Percentiles rank a stretch among this genome's conserved stretches.
Evolutionary conservation across 2,797 vertebrate genomes (phyloP).

Genomic region (Acanthornis magna): DNA sequence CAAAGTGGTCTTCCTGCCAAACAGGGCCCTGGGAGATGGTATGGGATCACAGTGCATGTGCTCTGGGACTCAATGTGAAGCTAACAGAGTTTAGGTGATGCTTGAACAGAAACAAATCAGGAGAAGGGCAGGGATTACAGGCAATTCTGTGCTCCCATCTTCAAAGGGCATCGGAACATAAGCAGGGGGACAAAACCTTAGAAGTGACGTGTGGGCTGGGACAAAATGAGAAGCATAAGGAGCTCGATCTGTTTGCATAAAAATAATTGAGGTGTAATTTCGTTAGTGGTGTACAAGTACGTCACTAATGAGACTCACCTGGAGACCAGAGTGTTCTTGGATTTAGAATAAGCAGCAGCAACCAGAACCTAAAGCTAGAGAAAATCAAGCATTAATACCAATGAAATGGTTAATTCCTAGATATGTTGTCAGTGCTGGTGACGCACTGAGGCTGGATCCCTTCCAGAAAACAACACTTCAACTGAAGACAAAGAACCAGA

Average conservation of each 20-base stretch:
- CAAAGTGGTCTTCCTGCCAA: background rate
- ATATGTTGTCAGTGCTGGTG: constrained; percentile 18
- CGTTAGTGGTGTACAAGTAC: rapidly evolving
- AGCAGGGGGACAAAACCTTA: background rate
- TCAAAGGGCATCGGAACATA: background rate
- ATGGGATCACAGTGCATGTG: background rate
- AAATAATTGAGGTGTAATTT: background rate
- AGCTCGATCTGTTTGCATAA: background rate
- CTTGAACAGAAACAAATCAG: background rate
- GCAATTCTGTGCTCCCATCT: background rate
- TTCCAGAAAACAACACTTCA: constrained; percentile 50
- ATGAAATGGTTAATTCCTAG: constrained; percentile 46
- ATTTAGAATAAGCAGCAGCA: background rate
- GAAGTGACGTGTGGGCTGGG: background rate
- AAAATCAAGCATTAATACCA: background rate
- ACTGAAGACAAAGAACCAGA: constrained; percentile 42
- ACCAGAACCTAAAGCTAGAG: background rate
- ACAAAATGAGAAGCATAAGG: background rate
- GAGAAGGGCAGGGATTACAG: background rate
- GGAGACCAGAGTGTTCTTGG: background rate
- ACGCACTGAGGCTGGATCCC: constrained; percentile 44
- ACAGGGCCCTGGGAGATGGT: background rate
- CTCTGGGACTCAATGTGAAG: background rate
- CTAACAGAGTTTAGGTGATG: background rate
- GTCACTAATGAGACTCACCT: background rate